phyloP scores from a whole-genome alignment of 2,797 vertebrate genomes.

The Halcyon smyrnensis region DNA sequence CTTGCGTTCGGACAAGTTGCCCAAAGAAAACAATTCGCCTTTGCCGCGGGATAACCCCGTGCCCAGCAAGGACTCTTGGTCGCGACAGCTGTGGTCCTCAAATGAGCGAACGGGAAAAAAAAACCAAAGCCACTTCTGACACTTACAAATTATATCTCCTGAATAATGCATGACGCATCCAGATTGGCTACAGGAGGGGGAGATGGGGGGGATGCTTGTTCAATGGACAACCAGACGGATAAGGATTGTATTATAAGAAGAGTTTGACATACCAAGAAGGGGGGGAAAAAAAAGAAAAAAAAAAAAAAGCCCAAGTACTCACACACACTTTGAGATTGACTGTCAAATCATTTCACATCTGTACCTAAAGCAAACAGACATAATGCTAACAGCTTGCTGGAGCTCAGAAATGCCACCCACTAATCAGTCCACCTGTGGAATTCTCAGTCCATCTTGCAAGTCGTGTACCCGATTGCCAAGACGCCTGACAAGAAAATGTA shows the following conservation, averaged over 20 bases:
- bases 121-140: slow-evolving; percentile 68
- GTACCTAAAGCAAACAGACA: slow-evolving; percentile 84
- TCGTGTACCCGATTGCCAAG: slow-evolving; percentile 78
- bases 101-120: slow-evolving; percentile 37
- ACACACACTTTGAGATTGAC: slow-evolving; percentile 78
- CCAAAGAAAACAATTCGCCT: slow-evolving; percentile 42
- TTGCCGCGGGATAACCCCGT: slow-evolving; percentile 4
- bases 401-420: slow-evolving; percentile 83
- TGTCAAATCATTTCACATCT: slow-evolving; percentile 85
- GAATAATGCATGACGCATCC: slow-evolving; percentile 71
- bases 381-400: slow-evolving; percentile 84
- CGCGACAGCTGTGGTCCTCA: slow-evolving; percentile 52
- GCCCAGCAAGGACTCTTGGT: slow-evolving; percentile 46
- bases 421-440: slow-evolving; percentile 84
- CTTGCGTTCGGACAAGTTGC: slow-evolving; percentile 63
- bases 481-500: slow-evolving; percentile 82
- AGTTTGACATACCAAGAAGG: slow-evolving; percentile 76
- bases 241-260: slow-evolving; percentile 67
- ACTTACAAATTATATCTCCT: slow-evolving; percentile 73
- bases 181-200: slow-evolving; percentile 65
- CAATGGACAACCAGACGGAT: slow-evolving; percentile 75
- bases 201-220: slow-evolving; percentile 10
- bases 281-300: background rate
- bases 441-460: slow-evolving; percentile 83
- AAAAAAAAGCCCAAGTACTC: slow-evolving; percentile 64